Evolutionary conservation across 2,888 invertebrate species (phyloP), one percentile per base, ranked within the genome.

Genomic region (Spodoptera picta): DNA sequence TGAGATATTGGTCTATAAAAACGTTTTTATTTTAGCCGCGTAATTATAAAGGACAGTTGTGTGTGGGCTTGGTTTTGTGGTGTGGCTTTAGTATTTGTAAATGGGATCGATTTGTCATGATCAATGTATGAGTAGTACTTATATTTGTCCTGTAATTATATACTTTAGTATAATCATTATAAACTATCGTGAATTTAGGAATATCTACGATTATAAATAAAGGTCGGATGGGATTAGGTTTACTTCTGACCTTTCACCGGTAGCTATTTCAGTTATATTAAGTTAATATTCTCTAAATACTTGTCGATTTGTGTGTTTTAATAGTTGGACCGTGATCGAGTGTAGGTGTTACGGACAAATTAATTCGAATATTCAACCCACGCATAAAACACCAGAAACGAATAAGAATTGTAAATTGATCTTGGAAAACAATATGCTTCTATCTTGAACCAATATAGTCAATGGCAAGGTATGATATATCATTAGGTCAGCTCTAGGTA

Each of bases 1-100:
- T 84, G 85, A 84, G 84, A 85, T 82, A 87, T 87, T 80, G 80
- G 69, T 70, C 82, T 79, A 83, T 86, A 85, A 86, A 85, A 73
- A 65, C 73, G 42, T 80, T 83, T 83, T 83, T 81, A 83, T 85
- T 83, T 74, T 72, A 63, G 68, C 73, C 70, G 65, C 75, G 77
- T 77, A 78, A 79, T 79, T 77, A 73, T 79, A 73, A 70, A 75
- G 61, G 62, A 61, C 66, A 64, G 65, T 68, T 66, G 58, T 63
- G 64, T 24, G 42, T 54, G 44, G 59, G 69, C 58, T 64, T 65
- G 64, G 65, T 70, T 75, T 67, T 24, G 57, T 51, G 43, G 36
- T 50, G 10, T 4, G 48, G 48, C 52, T 60, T 64, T 68, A 59
- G 65, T 69, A 60, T 36, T 63, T 75, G 49, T 52, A 42, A 53